Base-by-base conservation (phyloP, 2,888 invertebrate genomes). In the Drosophila austrosaltans region DNA sequence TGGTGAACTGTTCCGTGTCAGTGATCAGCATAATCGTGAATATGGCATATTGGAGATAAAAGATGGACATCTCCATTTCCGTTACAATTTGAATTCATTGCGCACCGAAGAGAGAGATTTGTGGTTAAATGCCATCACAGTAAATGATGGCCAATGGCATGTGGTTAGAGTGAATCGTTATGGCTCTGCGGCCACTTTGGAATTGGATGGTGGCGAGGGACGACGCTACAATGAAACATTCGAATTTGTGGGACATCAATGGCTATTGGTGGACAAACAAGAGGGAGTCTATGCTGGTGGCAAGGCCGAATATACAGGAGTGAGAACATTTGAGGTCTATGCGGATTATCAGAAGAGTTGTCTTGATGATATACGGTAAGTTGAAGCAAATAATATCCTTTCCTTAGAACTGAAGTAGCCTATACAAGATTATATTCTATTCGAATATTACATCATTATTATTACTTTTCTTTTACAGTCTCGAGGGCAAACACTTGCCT, bases 131-230 rank as follows among this genome's bases (percentile, higher is more conserved):
- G 96, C 97, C 4, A 96, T 98, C 30, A 95, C 96, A 1, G 98
- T 98, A 2, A 97, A 98, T 89, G 97, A 98, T 91, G 99, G 99
- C 1, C 98, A 98, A 89, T 99, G 99, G 99, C 99, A 99, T 91
- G 97, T 97, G 63, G 98, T 98, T 4, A 95, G 96, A 78, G 97
- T 98, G 0, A 96, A 96, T 82, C 95, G 99, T 65, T 97, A 97
- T 82, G 98, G 98, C 44, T 97, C 97, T 58, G 97, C 98, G 7
- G 98, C 98, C 10, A 97, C 97, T 61, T 93, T 99, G 71, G 97
- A 97, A 91, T 93, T 99, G 77, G 99, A 99, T 90, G 98, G 98
- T 2, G 99, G 99, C 1, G 98, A 98, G 93, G 98, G 98, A 0
- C 93, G 98, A 74, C 94, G 98, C 72, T 98, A 97, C 93, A 98